A percentile compares a stretch with the other conserved stretches of the same genome.
These are phyloP conservation scores for Oxyscelio sp. DNA, from an alignment of 2,888 invertebrate species.

Conservation along the genomic window DNA sequence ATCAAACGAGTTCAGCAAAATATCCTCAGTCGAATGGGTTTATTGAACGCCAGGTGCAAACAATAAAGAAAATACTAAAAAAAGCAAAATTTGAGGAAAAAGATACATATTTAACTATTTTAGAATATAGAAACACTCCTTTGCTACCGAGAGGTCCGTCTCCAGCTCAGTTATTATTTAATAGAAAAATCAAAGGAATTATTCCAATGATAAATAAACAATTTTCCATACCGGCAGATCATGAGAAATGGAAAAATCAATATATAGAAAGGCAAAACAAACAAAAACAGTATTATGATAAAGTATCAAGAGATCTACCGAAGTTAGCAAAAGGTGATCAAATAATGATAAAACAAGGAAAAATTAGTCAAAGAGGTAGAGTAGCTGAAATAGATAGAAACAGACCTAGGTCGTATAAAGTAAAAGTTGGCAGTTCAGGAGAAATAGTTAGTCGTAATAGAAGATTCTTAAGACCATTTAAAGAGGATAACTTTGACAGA, in stretches of 20 bases:
- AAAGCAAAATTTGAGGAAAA: slow-evolving; percentile 60
- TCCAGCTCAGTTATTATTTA: neutral
- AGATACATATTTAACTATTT: slow-evolving; percentile 66
- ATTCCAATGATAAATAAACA: neutral
- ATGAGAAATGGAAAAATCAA: slow-evolving; percentile 3
- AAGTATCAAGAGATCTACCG: neutral
- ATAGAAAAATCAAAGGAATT: neutral
- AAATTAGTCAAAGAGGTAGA: neutral
- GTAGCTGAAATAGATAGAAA: slow-evolving; percentile 2
- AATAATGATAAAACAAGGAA: neutral
- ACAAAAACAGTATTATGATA: slow-evolving; percentile 1
- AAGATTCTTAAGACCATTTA: slow-evolving; percentile 2
- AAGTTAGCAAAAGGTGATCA: neutral
- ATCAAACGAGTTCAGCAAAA: no score
- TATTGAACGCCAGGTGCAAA: slow-evolving; percentile 74
- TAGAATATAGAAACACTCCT: slow-evolving; percentile 77
- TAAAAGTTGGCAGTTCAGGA: neutral
- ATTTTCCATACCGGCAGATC: neutral
- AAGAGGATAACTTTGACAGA: neutral
- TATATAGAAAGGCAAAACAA: neutral
- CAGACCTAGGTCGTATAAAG: slow-evolving; percentile 6
- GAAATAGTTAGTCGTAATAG: slow-evolving; percentile 3
- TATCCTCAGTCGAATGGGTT: slow-evolving; percentile 73
- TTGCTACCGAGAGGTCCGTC: slow-evolving; percentile 16
- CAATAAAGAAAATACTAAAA: slow-evolving; percentile 76